Conservation (phyloP, 2,113 vertebrate species). For the Oreocharis arfaki region DNA sequence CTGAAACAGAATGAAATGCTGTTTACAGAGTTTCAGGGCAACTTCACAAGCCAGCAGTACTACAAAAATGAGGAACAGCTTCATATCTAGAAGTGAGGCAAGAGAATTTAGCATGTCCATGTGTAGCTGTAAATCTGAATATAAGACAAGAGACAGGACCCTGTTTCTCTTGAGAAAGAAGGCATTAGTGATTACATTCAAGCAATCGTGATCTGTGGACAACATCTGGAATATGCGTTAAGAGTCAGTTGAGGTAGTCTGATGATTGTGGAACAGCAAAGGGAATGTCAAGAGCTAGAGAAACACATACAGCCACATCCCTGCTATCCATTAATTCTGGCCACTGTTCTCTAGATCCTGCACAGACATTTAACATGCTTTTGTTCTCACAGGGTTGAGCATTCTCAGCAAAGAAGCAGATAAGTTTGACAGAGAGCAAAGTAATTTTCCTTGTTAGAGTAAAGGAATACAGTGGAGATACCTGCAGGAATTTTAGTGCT, state of each 20-base stretch:
- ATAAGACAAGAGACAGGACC: not conserved
- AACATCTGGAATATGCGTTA: not conserved
- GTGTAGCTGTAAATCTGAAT: not conserved
- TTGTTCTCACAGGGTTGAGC: not conserved
- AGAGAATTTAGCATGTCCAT: not conserved
- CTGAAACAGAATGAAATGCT: slow-evolving; percentile 57
- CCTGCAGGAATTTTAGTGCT: not conserved
- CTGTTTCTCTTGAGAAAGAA: not conserved
- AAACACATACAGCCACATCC: not conserved
- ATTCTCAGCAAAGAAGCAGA: not conserved
- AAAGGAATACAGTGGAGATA: not conserved
- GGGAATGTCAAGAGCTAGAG: not conserved
- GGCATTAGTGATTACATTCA: not conserved
- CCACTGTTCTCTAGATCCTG: not conserved
- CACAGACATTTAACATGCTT: not conserved
- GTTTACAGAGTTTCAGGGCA: not conserved
- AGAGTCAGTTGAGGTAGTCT: not conserved
- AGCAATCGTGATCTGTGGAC: not conserved
- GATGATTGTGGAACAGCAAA: not conserved
- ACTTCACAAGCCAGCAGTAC: not conserved
- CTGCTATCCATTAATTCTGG: not conserved
- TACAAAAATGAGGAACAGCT: not conserved
- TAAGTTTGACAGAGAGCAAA: not conserved
- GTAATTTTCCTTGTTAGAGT: not conserved
- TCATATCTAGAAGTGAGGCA: not conserved